Evolutionary conservation across 1,140 invertebrate genomes (phyloP).

Genomic region (Tetramorium alpestre): DNA sequence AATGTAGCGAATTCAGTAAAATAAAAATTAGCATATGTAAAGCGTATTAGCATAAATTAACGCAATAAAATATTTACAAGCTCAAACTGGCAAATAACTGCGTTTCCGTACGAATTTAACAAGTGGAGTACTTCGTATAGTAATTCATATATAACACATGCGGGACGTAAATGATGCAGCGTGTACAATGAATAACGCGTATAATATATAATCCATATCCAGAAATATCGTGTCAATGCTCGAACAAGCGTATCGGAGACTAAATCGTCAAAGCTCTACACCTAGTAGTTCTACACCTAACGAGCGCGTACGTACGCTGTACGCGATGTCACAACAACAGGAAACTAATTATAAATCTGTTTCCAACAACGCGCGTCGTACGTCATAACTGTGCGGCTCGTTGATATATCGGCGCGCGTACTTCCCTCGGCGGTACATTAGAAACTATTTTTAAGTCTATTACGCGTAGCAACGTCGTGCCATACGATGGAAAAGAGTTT

Average conservation of each 20-base stretch:
- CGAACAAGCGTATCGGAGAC: conserved; percentile 48
- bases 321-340: conserved; percentile 40
- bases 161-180: background rate
- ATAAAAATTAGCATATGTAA: conserved; percentile 13
- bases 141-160: background rate
- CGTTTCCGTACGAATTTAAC: background rate
- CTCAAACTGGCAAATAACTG: background rate
- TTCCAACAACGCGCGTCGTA: conserved; percentile 51
- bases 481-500: conserved; percentile 26
- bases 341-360: conserved; percentile 63
- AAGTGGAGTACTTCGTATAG: background rate
- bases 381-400: conserved; percentile 41
- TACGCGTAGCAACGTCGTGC: conserved; percentile 1
- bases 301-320: conserved; percentile 51
- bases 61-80: background rate
- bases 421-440: conserved; percentile 29
- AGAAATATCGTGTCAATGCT: conserved; percentile 58
- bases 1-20: background rate
- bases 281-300: conserved; percentile 17
- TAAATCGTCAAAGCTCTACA: conserved; percentile 48
- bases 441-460: conserved; percentile 57
- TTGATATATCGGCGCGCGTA: conserved; percentile 41
- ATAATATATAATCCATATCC: conserved; percentile 58
- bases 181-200: conserved; percentile 23
- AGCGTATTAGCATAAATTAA: background rate